phyloP scores from a whole-genome alignment of 2,888 invertebrate genomes.

The Disparrhopalites patrizii region DNA sequence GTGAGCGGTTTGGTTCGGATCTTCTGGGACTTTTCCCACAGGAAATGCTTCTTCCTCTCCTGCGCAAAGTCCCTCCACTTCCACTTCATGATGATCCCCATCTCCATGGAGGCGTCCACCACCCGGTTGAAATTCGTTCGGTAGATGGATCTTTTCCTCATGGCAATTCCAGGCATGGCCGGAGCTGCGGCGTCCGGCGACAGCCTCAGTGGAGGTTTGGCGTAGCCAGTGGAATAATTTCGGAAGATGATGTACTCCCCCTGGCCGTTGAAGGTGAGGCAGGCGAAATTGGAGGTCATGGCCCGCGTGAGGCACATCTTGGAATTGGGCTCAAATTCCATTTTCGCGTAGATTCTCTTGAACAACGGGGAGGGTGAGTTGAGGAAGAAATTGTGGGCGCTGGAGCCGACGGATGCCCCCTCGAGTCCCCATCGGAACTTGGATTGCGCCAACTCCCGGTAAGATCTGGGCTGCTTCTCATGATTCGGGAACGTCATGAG shows the following conservation, averaged over 20 bases:
- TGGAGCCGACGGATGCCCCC: background rate
- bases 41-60: background rate
- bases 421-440: slow-evolving; percentile 14
- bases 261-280: slow-evolving; percentile 18
- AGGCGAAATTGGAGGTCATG: background rate
- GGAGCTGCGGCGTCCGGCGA: slow-evolving; percentile 13
- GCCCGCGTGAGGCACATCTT: background rate
- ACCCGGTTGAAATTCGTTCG: slow-evolving; percentile 12
- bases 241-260: slow-evolving; percentile 11
- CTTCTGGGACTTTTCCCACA: background rate
- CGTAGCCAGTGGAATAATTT: slow-evolving; percentile 2
- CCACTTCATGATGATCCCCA: slow-evolving; percentile 11
- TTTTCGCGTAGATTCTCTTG: background rate
- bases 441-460: background rate
- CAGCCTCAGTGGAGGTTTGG: background rate
- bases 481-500: background rate
- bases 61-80: slow-evolving; percentile 16
- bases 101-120: background rate
- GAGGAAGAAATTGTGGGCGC: slow-evolving; percentile 15
- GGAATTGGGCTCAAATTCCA: slow-evolving; percentile 11
- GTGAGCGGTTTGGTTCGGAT: background rate
- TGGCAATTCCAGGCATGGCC: slow-evolving; percentile 21
- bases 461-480: background rate
- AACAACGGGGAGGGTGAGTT: slow-evolving; percentile 5
- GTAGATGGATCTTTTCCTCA: slow-evolving; percentile 15